A percentile compares a stretch with the other conserved stretches of the same genome.
Conservation (phyloP, 1,140 invertebrate genomes). For the Pissodes strobi region DNA sequence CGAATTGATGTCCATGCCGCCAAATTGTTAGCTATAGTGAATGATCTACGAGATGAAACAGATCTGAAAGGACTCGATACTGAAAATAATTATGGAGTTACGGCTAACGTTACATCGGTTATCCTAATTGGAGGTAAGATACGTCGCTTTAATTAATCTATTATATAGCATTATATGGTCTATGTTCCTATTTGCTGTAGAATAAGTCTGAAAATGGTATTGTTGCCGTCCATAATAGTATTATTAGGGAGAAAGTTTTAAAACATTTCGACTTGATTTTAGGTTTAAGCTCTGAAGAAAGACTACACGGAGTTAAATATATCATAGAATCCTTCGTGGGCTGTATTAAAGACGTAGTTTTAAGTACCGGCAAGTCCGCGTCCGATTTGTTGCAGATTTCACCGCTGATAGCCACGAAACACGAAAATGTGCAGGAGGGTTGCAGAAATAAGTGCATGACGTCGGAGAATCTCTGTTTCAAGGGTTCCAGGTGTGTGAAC, state of each 20-base stretch:
- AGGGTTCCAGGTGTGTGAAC: constrained; percentile 83
- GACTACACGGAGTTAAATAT: constrained; percentile 84
- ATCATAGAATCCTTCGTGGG: constrained; percentile 91
- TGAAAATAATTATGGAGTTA: constrained; percentile 81
- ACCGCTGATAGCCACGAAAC: constrained; percentile 80
- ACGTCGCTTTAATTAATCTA: background rate
- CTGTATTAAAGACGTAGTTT: constrained; percentile 83
- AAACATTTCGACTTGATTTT: background rate
- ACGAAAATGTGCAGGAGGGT: constrained; percentile 84
- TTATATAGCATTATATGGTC: too few species aligned
- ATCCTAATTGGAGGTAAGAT: constrained; percentile 82
- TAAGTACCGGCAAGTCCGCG: constrained; percentile 81
- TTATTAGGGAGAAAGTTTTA: background rate
- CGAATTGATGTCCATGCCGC: constrained; percentile 81
- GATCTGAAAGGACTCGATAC: constrained; percentile 78
- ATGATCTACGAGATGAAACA: constrained; percentile 77
- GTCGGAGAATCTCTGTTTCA: constrained; percentile 79
- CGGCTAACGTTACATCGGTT: constrained; percentile 80
- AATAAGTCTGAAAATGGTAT: too few species aligned
- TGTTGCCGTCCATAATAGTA: too few species aligned
- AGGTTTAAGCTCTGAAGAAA: constrained; percentile 84
- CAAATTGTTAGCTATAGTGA: constrained; percentile 80
- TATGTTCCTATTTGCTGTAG: too few species aligned
- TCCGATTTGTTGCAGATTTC: constrained; percentile 78
- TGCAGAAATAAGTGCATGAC: constrained; percentile 81